A percentile compares a stretch with the other conserved stretches of the same genome.
Evolutionary conservation across 2,113 vertebrate species (phyloP).

Genomic region (Cyprinodon brontotheroides): DNA sequence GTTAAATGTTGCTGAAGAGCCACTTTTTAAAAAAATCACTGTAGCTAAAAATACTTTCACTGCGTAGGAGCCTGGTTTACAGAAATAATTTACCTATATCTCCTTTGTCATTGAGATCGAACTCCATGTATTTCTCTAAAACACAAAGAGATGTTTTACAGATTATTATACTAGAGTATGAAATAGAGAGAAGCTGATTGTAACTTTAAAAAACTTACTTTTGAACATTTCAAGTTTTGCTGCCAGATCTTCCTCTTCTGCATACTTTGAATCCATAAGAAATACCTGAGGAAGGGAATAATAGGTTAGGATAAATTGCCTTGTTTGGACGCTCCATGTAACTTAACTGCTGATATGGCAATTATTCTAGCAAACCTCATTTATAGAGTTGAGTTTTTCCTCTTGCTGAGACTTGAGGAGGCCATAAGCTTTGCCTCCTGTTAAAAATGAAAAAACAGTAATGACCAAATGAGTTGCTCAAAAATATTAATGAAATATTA

Average conservation of each 20-base stretch:
- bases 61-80: neutral
- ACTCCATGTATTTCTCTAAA: conserved; percentile 88
- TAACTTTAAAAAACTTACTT: conserved; percentile 62
- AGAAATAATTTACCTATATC: conserved; percentile 79
- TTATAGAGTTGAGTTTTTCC: conserved; percentile 73
- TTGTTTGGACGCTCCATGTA: neutral
- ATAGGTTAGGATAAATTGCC: neutral
- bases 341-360: neutral
- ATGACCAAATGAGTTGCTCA: neutral
- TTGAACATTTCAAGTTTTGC: conserved; percentile 83
- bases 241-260: conserved; percentile 79
- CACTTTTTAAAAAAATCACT: neutral
- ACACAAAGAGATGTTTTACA: conserved; percentile 32
- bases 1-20: neutral
- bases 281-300: conserved; percentile 72
- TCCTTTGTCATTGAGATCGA: conserved; percentile 85
- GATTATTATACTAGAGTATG: neutral
- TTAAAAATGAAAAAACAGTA: neutral
- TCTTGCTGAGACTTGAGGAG: conserved; percentile 82
- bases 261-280: conserved; percentile 81
- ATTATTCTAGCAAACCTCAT: conserved; percentile 62
- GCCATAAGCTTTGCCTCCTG: conserved; percentile 84
- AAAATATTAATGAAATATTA: neutral
- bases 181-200: neutral
- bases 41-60: neutral